A percentile compares a stretch with the other conserved stretches of the same genome.
Evolutionary conservation across 2,888 invertebrate genomes (phyloP).

Genomic region (Prosapia bicincta): DNA sequence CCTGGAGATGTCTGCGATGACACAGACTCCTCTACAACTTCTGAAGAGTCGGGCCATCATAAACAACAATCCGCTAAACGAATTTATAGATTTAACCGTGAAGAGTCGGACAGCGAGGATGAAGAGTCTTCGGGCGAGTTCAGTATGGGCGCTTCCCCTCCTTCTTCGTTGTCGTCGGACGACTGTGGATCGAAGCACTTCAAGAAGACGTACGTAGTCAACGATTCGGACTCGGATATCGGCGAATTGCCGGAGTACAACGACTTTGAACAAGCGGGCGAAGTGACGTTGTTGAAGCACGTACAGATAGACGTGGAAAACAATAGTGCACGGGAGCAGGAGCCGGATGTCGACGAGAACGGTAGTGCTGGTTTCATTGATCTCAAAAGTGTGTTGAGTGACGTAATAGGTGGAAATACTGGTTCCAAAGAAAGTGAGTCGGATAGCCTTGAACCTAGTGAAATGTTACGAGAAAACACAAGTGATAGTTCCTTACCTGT

Average conservation of each 20-base stretch:
- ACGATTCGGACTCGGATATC: constrained; percentile 41
- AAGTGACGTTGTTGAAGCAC: constrained; percentile 22
- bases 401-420: constrained; percentile 9
- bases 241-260: constrained; percentile 46
- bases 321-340: constrained; percentile 5
- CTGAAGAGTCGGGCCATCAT: constrained; percentile 29
- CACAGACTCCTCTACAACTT: constrained; percentile 30
- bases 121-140: constrained; percentile 35
- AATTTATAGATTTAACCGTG: constrained; percentile 31
- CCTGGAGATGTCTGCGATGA: constrained; percentile 42
- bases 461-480: neutral
- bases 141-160: constrained; percentile 31
- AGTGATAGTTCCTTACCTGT: neutral
- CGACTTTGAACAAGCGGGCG: constrained; percentile 39
- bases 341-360: neutral
- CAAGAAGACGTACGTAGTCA: constrained; percentile 47
- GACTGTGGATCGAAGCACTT: constrained; percentile 38
- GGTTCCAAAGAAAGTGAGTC: neutral
- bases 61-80: constrained; percentile 28
- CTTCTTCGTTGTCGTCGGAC: constrained; percentile 30
- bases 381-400: constrained; percentile 9
- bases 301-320: neutral
- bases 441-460: constrained; percentile 10
- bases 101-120: constrained; percentile 34
- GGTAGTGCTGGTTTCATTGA: constrained; percentile 1